Conservation (phyloP, 2,113 vertebrate species). For the Melanostigma gelatinosum region DNA sequence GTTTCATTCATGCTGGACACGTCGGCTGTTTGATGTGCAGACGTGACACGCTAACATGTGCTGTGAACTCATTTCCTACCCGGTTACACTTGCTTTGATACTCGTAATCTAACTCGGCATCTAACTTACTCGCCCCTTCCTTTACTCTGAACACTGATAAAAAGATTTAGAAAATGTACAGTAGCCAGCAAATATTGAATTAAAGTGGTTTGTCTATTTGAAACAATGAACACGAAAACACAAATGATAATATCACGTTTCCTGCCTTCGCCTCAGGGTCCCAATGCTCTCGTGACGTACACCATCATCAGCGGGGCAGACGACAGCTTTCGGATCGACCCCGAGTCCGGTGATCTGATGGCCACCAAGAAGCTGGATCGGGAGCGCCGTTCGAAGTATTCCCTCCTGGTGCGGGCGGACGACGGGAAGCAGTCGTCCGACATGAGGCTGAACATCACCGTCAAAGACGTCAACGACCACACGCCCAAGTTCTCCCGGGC, state of each 20-base stretch:
- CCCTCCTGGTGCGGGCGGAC: slow-evolving; percentile 92
- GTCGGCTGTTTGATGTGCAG: slow-evolving; percentile 24
- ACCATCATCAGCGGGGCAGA: slow-evolving; percentile 96
- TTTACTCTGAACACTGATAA: not conserved
- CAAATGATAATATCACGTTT: not conserved
- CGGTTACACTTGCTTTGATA: slow-evolving; percentile 53
- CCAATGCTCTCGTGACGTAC: slow-evolving; percentile 96
- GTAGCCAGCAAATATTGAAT: not conserved
- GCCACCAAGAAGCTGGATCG: slow-evolving; percentile 93
- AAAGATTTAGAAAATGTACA: not conserved
- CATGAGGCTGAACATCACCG: slow-evolving; percentile 93
- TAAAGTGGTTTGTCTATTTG: not conserved
- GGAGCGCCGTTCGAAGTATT: slow-evolving; percentile 94
- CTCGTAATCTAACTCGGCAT: slow-evolving; percentile 19
- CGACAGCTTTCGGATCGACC: slow-evolving; percentile 95
- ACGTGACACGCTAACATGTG: slow-evolving; percentile 34
- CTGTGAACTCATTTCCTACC: slow-evolving; percentile 52
- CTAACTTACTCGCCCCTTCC: not conserved
- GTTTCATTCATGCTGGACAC: slow-evolving; percentile 42
- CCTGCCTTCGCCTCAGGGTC: slow-evolving; percentile 83
- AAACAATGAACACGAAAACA: not conserved
- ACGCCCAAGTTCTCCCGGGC: slow-evolving; percentile 91
- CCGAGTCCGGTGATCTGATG: slow-evolving; percentile 93
- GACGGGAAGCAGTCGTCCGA: slow-evolving; percentile 96
- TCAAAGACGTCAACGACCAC: slow-evolving; percentile 96